phyloP scores from a whole-genome alignment of 2,113 vertebrate species.

The Scopus umbretta region DNA sequence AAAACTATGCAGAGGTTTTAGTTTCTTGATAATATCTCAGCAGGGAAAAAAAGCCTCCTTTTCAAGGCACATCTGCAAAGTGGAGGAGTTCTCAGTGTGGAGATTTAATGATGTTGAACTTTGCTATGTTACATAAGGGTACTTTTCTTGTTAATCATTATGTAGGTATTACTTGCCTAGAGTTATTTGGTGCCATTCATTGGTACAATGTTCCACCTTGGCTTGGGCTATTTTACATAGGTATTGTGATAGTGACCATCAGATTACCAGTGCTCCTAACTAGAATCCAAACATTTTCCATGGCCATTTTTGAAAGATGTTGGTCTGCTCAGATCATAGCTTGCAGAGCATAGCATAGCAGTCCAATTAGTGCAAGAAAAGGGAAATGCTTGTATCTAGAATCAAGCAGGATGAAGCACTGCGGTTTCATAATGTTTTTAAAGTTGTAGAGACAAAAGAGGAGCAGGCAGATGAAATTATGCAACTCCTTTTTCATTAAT shows the following conservation, averaged over 20 bases:
- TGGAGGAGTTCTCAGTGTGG: neutral
- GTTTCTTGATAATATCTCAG: neutral
- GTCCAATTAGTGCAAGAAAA: neutral
- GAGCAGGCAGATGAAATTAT: neutral
- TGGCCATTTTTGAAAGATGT: neutral
- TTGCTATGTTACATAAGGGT: neutral
- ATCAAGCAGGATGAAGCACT: neutral
- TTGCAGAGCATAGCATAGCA: neutral
- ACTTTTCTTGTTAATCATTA: neutral
- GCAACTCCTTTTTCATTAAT: neutral
- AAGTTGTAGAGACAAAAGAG: neutral
- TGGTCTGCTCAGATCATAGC: neutral
- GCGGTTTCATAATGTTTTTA: neutral
- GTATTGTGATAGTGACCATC: neutral
- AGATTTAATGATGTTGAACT: neutral
- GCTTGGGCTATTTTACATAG: neutral
- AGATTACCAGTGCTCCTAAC: neutral
- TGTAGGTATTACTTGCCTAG: neutral
- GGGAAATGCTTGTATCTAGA: neutral
- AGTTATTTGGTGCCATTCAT: neutral
- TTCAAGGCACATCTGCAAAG: neutral
- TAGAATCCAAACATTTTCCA: neutral
- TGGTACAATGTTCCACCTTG: neutral
- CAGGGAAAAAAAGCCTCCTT: neutral
- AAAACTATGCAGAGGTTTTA: neutral